These are phyloP conservation scores for Rhopilema esculentum DNA, from an alignment of 30 jellyfish, hydroid and myxozoan genomes.

Conservation along the genomic window DNA sequence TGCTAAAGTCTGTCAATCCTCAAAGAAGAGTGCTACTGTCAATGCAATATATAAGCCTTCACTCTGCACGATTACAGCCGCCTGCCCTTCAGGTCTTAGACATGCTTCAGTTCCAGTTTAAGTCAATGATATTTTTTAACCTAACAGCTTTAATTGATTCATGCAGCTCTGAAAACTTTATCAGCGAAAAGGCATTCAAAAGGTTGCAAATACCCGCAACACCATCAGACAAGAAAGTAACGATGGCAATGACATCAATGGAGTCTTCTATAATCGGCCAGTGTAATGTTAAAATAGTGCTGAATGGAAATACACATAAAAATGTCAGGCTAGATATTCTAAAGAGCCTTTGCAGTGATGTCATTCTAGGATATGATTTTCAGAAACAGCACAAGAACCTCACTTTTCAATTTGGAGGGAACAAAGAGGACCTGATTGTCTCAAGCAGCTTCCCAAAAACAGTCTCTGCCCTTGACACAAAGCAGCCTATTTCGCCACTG, in stretches of 20 bases:
- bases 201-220: conserved; percentile 33
- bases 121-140: conserved; percentile 3
- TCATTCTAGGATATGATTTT: conserved; percentile 55
- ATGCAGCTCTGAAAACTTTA: conserved; percentile 43
- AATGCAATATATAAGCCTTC: conserved; percentile 53
- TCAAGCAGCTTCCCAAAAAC: conserved; percentile 11
- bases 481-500: conserved; percentile 5
- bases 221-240: conserved; percentile 42
- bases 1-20: conserved; percentile 70
- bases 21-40: conserved; percentile 44
- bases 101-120: conserved; percentile 50
- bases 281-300: conserved; percentile 41
- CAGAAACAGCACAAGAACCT: conserved; percentile 58
- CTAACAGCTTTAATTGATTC: conserved; percentile 49
- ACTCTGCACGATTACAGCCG: conserved; percentile 44
- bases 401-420: conserved; percentile 48
- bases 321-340: conserved; percentile 42
- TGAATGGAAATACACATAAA: conserved; percentile 30
- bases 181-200: conserved; percentile 30
- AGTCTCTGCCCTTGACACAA: conserved; percentile 2
- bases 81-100: conserved; percentile 55
- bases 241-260: conserved; percentile 64
- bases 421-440: conserved; percentile 35
- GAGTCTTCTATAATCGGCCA: conserved; percentile 18
- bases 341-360: conserved; percentile 57